Conservation (phyloP, 2,797 vertebrate genomes). For the Acipenser ruthenus region DNA sequence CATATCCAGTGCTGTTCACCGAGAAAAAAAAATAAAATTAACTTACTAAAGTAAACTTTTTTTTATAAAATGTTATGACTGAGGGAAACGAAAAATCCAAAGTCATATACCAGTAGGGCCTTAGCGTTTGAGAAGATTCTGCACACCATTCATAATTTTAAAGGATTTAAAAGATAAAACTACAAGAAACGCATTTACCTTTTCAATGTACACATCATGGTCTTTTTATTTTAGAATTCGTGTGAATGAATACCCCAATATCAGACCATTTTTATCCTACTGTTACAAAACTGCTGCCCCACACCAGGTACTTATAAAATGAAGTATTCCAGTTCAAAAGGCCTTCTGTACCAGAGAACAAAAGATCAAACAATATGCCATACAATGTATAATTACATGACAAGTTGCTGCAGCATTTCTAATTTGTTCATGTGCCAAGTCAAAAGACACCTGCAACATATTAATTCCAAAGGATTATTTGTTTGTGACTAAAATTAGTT, state of each 20-base stretch:
- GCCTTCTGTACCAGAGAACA: conserved; percentile 30
- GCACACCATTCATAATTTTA: no score
- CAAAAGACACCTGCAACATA: conserved; percentile 51
- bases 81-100: no score
- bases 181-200: no score
- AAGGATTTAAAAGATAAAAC: no score
- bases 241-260: conserved; percentile 22
- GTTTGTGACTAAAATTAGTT: conserved; percentile 31
- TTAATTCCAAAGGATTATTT: conserved; percentile 45
- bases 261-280: conserved; percentile 20
- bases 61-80: no score
- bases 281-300: conserved; percentile 23
- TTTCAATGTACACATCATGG: no score
- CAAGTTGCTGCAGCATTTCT: conserved; percentile 42
- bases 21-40: not conserved
- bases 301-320: conserved; percentile 27
- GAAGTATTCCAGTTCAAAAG: conserved; percentile 25
- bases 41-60: no score
- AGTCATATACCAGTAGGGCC: no score
- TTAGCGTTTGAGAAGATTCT: no score
- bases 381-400: conserved; percentile 48
- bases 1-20: conserved; percentile 77
- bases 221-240: conserved; percentile 16
- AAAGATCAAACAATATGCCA: conserved; percentile 31
- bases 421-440: conserved; percentile 42